Conservation (phyloP, 2,113 vertebrate genomes). For the Pelecanoides urinatrix region DNA sequence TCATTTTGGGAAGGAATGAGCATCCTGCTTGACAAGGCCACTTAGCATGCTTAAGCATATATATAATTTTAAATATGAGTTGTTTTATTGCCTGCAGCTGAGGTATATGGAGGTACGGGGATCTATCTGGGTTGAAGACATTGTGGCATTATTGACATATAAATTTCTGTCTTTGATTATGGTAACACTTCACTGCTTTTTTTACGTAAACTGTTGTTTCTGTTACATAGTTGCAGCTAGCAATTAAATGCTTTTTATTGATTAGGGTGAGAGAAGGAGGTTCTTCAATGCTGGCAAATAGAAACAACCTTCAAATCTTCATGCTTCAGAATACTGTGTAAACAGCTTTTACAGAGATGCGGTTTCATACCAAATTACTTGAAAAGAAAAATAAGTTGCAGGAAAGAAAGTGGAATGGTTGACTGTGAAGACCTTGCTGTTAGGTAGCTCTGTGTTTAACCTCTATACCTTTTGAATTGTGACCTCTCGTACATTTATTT, state of each 20-base stretch:
- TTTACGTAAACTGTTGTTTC: neutral
- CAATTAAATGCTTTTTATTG: neutral
- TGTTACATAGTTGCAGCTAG: neutral
- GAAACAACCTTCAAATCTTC: neutral
- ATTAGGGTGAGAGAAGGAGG: neutral
- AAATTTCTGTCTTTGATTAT: neutral
- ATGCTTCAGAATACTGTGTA: neutral
- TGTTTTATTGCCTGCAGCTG: neutral
- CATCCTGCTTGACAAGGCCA: neutral
- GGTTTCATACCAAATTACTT: neutral
- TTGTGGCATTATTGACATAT: neutral
- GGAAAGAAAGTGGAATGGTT: fast-evolving
- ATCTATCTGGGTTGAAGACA: neutral
- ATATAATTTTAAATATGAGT: neutral
- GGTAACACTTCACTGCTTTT: neutral
- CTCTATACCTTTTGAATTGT: neutral
- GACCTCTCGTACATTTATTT: neutral
- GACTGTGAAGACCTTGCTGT: neutral
- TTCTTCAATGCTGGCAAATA: neutral
- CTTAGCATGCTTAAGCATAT: neutral
- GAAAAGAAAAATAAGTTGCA: neutral
- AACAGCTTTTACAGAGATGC: neutral
- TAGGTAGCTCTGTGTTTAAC: neutral
- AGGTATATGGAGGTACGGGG: neutral
- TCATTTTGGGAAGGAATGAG: neutral